Conservation (phyloP, 2,888 invertebrate species). For the Octodonta nipae region DNA sequence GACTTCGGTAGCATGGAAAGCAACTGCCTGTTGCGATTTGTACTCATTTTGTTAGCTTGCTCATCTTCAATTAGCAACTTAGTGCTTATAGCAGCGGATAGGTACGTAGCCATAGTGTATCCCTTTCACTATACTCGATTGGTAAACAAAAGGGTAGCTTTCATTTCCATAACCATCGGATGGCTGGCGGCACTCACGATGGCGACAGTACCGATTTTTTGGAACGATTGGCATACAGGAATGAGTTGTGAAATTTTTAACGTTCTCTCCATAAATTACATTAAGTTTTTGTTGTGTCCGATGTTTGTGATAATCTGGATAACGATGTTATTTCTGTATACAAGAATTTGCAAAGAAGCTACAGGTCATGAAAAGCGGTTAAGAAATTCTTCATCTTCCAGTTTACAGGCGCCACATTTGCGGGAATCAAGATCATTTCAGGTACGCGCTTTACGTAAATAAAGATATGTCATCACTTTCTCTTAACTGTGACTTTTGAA, state of each 20-base stretch:
- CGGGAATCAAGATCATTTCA: conserved; percentile 63
- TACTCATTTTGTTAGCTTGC: conserved; percentile 61
- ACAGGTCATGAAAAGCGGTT: conserved; percentile 56
- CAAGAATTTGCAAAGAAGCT: conserved; percentile 67
- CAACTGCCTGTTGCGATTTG: conserved; percentile 59
- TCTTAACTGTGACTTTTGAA: no score
- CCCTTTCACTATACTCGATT: conserved; percentile 64
- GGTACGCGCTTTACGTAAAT: no score
- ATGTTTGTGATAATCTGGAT: conserved; percentile 61
- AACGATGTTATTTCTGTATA: conserved; percentile 61
- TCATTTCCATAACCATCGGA: conserved; percentile 48
- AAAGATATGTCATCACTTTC: no score
- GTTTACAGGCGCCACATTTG: conserved; percentile 38
- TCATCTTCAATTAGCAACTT: conserved; percentile 67
- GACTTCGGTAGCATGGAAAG: conserved; percentile 44
- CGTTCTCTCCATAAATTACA: conserved; percentile 39
- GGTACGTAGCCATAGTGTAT: conserved; percentile 66
- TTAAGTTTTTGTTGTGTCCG: conserved; percentile 47
- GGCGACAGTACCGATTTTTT: conserved; percentile 58
- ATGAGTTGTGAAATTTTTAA: conserved; percentile 53
- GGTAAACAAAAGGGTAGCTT: conserved; percentile 56
- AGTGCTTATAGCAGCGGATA: conserved; percentile 64
- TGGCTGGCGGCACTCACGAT: conserved; percentile 55
- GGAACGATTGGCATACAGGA: conserved; percentile 55
- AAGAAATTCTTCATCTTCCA: conserved; percentile 37